These are phyloP conservation scores for Diarsia rubi DNA, from an alignment of 2,888 invertebrate species.

Conservation along the genomic window DNA sequence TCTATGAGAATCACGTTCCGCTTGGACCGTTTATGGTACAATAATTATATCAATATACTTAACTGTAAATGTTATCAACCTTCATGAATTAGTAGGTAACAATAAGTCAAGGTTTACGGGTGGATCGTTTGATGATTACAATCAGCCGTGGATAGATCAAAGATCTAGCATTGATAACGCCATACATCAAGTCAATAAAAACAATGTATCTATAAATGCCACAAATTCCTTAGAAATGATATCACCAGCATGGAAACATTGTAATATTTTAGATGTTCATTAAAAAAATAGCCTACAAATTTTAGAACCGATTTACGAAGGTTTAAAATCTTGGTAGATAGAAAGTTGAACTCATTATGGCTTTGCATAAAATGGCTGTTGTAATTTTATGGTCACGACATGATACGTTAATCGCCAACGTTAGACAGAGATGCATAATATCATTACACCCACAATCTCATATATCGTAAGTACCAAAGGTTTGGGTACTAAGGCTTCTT, in stretches of 20 bases:
- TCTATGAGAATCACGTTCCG: not conserved
- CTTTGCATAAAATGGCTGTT: no score
- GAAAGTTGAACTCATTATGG: no score
- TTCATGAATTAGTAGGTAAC: constrained; percentile 20
- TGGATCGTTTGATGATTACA: constrained; percentile 41
- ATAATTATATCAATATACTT: not conserved
- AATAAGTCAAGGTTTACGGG: constrained; percentile 37
- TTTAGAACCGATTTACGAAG: no score
- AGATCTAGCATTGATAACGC: constrained; percentile 34
- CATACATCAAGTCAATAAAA: constrained; percentile 30
- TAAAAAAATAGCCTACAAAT: no score
- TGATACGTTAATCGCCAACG: no score
- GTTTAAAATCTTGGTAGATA: no score
- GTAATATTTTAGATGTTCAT: not conserved
- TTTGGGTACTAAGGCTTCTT: not conserved
- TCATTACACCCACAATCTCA: not conserved
- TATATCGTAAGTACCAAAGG: not conserved
- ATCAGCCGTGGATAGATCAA: constrained; percentile 35
- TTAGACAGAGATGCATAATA: not conserved
- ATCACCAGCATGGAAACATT: constrained; percentile 3
- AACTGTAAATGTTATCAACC: constrained; percentile 12
- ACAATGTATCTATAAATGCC: constrained; percentile 13
- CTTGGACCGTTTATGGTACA: not conserved
- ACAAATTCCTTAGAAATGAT: constrained; percentile 8
- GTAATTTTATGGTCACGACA: no score